These are phyloP conservation scores for Morelia viridis DNA, from an alignment of 2,797 vertebrate genomes.

Conservation along the genomic window DNA sequence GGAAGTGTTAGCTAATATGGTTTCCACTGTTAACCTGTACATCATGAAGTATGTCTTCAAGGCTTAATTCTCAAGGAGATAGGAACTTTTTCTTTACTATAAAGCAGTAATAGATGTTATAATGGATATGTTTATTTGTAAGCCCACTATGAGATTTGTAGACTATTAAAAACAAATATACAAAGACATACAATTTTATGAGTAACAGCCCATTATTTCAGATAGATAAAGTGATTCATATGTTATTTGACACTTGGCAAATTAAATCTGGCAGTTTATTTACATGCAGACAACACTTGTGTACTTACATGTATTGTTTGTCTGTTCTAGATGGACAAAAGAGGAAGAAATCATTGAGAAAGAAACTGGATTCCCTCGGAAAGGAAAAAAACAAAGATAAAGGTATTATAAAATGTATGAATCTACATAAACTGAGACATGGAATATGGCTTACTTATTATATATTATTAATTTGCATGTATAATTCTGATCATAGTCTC, in stretches of 20 bases:
- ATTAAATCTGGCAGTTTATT: neutral
- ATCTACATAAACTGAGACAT: neutral
- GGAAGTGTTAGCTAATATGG: neutral
- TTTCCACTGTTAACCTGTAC: neutral
- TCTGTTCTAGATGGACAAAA: constrained; percentile 88
- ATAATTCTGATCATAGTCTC: neutral
- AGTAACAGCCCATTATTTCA: neutral
- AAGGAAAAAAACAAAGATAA: constrained; percentile 93
- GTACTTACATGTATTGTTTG: constrained; percentile 1
- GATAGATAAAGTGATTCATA: neutral
- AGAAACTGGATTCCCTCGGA: constrained; percentile 94
- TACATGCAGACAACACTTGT: neutral
- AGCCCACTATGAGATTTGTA: neutral
- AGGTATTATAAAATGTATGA: constrained; percentile 78
- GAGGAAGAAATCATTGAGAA: constrained; percentile 91
- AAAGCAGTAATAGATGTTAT: neutral
- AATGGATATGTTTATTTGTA: neutral
- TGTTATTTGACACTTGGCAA: neutral
- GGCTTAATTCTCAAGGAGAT: neutral
- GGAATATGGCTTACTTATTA: neutral
- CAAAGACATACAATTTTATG: neutral
- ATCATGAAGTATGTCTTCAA: neutral
- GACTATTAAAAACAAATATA: neutral
- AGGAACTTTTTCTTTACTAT: neutral
- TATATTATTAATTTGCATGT: neutral